A percentile compares a stretch with the other conserved stretches of the same genome.
These are phyloP conservation scores for Gryllus bimaculatus DNA, from an alignment of 1,140 invertebrate genomes.

Conservation along the genomic window DNA sequence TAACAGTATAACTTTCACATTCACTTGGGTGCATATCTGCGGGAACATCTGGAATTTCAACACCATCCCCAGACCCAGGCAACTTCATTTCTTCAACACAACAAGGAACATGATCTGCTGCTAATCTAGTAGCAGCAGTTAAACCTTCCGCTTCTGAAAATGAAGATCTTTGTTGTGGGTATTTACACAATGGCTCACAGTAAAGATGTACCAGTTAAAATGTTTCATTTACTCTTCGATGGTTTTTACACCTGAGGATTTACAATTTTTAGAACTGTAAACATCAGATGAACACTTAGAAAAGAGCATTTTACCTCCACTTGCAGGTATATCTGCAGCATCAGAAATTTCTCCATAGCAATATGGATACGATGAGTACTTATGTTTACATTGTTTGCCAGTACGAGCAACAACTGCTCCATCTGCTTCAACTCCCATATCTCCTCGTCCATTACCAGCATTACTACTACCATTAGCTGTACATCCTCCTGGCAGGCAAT, in stretches of 20 bases:
- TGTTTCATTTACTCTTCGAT: no score
- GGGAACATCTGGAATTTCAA: conserved; percentile 28
- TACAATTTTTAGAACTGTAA: no score
- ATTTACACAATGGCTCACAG: no score
- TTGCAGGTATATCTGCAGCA: neutral
- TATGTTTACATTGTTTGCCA: conserved; percentile 72
- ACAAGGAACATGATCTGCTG: neutral
- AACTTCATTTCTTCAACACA: neutral
- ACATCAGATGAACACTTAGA: neutral
- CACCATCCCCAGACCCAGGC: neutral
- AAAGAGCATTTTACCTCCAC: neutral
- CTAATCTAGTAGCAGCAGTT: neutral
- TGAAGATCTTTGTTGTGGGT: neutral
- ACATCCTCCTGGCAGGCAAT: neutral
- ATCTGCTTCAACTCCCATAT: conserved; percentile 32
- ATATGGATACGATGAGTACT: conserved; percentile 74
- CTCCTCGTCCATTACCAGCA: neutral
- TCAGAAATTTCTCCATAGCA: conserved; percentile 68
- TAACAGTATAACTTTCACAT: conserved; percentile 53
- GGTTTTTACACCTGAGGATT: no score
- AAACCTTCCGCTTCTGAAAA: neutral
- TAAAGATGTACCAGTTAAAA: no score
- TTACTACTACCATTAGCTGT: neutral
- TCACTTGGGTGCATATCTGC: conserved; percentile 18
- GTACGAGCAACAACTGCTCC: conserved; percentile 23